Evolutionary conservation across 2,797 vertebrate genomes (phyloP), one percentile per base, ranked within the genome.

Genomic region (Takifugu rubripes): DNA sequence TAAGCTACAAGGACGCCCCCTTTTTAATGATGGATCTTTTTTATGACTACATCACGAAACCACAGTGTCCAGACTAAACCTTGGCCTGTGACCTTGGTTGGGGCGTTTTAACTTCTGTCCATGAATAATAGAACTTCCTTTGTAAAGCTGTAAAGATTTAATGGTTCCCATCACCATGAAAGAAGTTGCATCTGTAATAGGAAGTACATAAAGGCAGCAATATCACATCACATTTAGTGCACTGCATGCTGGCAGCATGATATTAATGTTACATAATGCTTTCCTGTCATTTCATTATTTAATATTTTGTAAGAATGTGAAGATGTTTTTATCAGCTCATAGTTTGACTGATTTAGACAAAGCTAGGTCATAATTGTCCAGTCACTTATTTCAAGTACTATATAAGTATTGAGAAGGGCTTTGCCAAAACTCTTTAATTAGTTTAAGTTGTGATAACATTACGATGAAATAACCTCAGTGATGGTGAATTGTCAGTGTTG

Each of bases 61-160:
- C 27, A 58, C 49, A 43, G 21, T 49, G 26, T 42, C 26, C 55
- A 40, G 10, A 31, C 40, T 61, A 52, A 44, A 56, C 56, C 55
- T 58, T 42, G 11, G 12, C 36, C 36, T 5, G 11, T 40, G 36
- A 40, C 36, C 36, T 40, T 40, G 31, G 46, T 47, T 25, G 72
- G n/a, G 27, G 64, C 52, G 76, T 68, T 73, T 59, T 54, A 59
- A 66, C n/a, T 55, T 60, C 56, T 61, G 10, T 11, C 33, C 42
- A 72, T 85, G 72, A 86, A 87, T 84, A 69, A 82, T 84, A 55
- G 52, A 86, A 69, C 68, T 85, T 85, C 82, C 73, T 78, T 70
- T 79, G 61, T 56, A 57, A 70, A 79, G 80, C 70, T 67, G 16
- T 73, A 60, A 77, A 61, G 55, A 40, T 43, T 56, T 75, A 66